phyloP scores from a whole-genome alignment of 53 echinoderm and acorn worm species.

The Stichopus horrens region DNA sequence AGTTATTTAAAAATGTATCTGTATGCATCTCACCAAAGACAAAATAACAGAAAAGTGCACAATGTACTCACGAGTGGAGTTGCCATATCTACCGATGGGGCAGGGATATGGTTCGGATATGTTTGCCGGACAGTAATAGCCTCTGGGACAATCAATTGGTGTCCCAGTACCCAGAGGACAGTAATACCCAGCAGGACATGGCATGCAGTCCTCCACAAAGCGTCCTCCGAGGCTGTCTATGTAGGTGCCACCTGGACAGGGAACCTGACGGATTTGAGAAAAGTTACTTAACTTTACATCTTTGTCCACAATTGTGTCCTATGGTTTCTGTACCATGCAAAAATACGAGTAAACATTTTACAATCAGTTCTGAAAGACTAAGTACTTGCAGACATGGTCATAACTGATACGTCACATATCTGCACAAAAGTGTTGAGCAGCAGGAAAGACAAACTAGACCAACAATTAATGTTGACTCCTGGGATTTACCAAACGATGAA shows the following conservation, averaged over 20 bases:
- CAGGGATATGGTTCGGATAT: constrained; percentile 80
- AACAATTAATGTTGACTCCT: not conserved
- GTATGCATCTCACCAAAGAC: not conserved
- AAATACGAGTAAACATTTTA: too few species aligned
- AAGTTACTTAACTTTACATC: too few species aligned
- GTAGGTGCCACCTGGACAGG: constrained; percentile 89
- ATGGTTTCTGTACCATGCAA: too few species aligned
- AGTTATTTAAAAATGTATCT: too few species aligned
- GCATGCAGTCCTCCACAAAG: constrained; percentile 72
- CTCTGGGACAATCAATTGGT: constrained; percentile 76
- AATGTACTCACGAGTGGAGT: constrained; percentile 65
- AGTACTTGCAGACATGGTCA: too few species aligned
- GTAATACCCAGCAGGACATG: constrained; percentile 83
- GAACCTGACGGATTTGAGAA: constrained; percentile 46
- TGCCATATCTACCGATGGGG: constrained; percentile 88
- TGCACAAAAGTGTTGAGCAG: too few species aligned
- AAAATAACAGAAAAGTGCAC: not conserved
- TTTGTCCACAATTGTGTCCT: too few species aligned
- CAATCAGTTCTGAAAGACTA: too few species aligned
- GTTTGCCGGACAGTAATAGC: constrained; percentile 90
- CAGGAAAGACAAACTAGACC: too few species aligned
- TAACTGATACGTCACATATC: too few species aligned
- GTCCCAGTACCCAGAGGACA: constrained; percentile 78
- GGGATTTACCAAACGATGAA: not conserved
- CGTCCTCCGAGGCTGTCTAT: constrained; percentile 63